Evolutionary conservation across 2,797 vertebrate species (phyloP).

Genomic region (Knipowitschia caucasica): DNA sequence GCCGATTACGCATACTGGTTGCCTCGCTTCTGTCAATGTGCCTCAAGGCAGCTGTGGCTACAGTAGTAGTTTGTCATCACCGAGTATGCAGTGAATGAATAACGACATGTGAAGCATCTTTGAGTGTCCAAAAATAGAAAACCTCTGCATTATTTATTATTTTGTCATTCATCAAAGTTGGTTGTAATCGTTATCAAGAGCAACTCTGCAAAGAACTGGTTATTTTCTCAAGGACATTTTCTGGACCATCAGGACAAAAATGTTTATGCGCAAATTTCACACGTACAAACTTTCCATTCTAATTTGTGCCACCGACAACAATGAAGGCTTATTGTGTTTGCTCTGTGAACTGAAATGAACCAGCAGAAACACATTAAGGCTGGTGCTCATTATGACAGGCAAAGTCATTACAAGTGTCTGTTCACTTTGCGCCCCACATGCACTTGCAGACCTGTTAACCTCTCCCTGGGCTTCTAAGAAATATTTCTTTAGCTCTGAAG

Average conservation of each 20-base stretch:
- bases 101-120: too few relatives aligned
- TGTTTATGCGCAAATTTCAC: neutral
- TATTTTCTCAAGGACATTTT: too few relatives aligned
- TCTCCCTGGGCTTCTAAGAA: constrained; percentile 48
- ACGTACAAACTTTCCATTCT: neutral
- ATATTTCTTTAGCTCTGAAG: constrained; percentile 53
- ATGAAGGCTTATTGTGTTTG: constrained; percentile 1
- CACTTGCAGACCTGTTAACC: constrained; percentile 62
- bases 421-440: constrained; percentile 50
- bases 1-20: too few relatives aligned
- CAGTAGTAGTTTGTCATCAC: too few relatives aligned
- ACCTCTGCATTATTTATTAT: too few relatives aligned
- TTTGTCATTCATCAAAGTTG: too few relatives aligned
- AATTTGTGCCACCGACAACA: constrained; percentile 8
- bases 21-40: too few relatives aligned
- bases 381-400: constrained; percentile 60
- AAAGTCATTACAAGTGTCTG: constrained; percentile 57
- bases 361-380: constrained; percentile 49
- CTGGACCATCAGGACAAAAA: neutral
- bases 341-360: constrained; percentile 26
- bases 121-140: too few relatives aligned
- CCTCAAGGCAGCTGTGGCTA: too few relatives aligned
- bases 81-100: too few relatives aligned
- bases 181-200: too few relatives aligned
- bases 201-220: too few relatives aligned